Percentiles rank a stretch among this genome's conserved stretches.
Evolutionary conservation across 2,888 invertebrate genomes (phyloP).

Genomic region (Emmelina monodactyla): DNA sequence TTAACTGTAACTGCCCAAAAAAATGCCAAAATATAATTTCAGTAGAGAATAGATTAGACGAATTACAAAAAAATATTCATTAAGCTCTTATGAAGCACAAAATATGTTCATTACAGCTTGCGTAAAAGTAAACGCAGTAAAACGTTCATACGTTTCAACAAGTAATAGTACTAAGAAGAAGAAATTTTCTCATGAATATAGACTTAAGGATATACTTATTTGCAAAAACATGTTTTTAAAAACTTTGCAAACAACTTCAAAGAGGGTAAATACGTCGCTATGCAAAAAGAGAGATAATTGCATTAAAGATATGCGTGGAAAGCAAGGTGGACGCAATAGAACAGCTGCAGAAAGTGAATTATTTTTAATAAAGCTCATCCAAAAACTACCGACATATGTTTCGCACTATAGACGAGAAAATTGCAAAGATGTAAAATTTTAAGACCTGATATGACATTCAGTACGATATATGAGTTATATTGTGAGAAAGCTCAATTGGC

Average conservation of each 20-base stretch:
- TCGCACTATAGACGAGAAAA: conserved; percentile 12
- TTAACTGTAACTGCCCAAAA: conserved; percentile 11
- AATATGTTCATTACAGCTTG: conserved; percentile 11
- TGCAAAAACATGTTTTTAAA: too few relatives aligned
- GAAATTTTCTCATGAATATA: too few relatives aligned
- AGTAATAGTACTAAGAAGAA: neutral
- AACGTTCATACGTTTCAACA: conserved; percentile 11
- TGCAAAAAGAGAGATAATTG: conserved; percentile 11
- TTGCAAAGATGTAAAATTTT: neutral
- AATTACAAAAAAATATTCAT: conserved; percentile 8
- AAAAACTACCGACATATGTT: conserved; percentile 11
- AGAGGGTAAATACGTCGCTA: conserved; percentile 10
- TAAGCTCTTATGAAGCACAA: conserved; percentile 8
- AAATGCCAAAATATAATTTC: conserved; percentile 7
- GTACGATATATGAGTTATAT: conserved; percentile 1
- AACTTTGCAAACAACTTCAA: too few relatives aligned
- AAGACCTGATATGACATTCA: neutral
- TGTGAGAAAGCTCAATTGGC: conserved; percentile 1
- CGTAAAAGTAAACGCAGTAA: conserved; percentile 9
- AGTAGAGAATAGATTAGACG: conserved; percentile 6
- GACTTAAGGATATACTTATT: too few relatives aligned
- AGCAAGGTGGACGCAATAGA: conserved; percentile 9
- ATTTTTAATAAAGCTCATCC: neutral
- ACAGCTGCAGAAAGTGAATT: conserved; percentile 9
- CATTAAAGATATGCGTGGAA: too few relatives aligned